Evolutionary conservation across 1,140 invertebrate species (phyloP), one percentile per base, ranked within the genome.

Genomic region (Propsilocerus akamusi): DNA sequence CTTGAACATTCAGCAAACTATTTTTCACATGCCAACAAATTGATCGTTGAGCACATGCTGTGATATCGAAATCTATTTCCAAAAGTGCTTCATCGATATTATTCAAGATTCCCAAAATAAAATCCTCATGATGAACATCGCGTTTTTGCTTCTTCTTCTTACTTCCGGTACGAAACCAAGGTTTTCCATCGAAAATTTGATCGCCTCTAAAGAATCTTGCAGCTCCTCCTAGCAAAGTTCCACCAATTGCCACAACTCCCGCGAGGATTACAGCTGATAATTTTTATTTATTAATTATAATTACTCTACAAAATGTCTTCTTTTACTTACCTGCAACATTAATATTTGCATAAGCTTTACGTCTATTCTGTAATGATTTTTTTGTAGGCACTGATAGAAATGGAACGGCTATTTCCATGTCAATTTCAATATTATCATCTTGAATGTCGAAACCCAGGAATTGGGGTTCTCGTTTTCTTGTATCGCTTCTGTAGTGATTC

Each of bases 381-480:
- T 41, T 41, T 20, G 34, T 41, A 17, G 34, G 34, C 3, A 41
- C 34, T 5, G 14, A 20, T 7, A 41, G 34, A 20, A 41, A 41
- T 3, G 34, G 34, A 1, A 41, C 34, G 7, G 34, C 34, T 20
- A 41, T 41, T 20, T 41, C 34, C 34, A 41, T 41, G 22, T 41
- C 34, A 4, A 41, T 41, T 41, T 41, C 34, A 41, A 41, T 41
- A 41, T 41, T 41, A 17, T 41, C 34, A 41, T 41, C 34, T 17
- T 41, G 12, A 20, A 41, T 41, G 17, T 41, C 34, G 17, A 41
- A 41, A 8, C 34, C 14, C 17, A 41, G 12, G 22, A 41, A 41
- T 41, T 41, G 34, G 17, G 34, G 34, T 41, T 41, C 34, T 41
- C 34, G 1, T 41, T 41, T 41, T 41, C 34, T n/a, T 4, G 22